Evolutionary conservation across 2,797 vertebrate genomes (phyloP).

Genomic region (Enteromius afrohamiltoni): DNA sequence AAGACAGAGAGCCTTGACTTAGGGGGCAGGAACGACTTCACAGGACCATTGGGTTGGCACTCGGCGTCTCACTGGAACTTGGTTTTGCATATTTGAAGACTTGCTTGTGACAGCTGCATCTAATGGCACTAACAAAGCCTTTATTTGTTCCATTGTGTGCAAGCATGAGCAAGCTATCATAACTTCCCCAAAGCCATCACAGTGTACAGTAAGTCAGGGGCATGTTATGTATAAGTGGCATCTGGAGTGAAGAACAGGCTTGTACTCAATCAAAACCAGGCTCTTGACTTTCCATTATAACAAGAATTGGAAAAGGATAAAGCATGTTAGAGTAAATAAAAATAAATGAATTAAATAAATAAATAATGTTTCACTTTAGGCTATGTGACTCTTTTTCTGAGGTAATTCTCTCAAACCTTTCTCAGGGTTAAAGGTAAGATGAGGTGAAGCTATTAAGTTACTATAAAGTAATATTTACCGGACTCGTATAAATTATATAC

Average conservation of each 20-base stretch:
- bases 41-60: constrained; percentile 49
- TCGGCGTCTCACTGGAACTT: constrained; percentile 31
- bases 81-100: constrained; percentile 50
- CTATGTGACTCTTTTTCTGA: constrained; percentile 34
- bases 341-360: constrained; percentile 45
- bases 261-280: constrained; percentile 53
- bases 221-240: constrained; percentile 64
- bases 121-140: constrained; percentile 58
- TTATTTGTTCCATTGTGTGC: constrained; percentile 63
- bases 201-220: constrained; percentile 60
- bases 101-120: constrained; percentile 54
- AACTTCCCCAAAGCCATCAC: constrained; percentile 48
- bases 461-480: constrained; percentile 20
- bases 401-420: constrained; percentile 30
- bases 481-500: not conserved
- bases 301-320: constrained; percentile 46
- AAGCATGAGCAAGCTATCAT: constrained; percentile 53
- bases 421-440: constrained; percentile 31
- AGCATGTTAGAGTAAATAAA: constrained; percentile 50
- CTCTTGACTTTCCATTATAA: constrained; percentile 46
- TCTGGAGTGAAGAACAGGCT: constrained; percentile 53
- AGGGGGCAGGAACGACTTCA: constrained; percentile 43
- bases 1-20: constrained; percentile 31
- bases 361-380: constrained; percentile 40
- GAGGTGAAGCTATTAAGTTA: constrained; percentile 14